Evolutionary conservation across 53 echinoderm and acorn worm species (phyloP), one percentile per base, ranked within the genome.

Genomic region (Stichopus horrens): DNA sequence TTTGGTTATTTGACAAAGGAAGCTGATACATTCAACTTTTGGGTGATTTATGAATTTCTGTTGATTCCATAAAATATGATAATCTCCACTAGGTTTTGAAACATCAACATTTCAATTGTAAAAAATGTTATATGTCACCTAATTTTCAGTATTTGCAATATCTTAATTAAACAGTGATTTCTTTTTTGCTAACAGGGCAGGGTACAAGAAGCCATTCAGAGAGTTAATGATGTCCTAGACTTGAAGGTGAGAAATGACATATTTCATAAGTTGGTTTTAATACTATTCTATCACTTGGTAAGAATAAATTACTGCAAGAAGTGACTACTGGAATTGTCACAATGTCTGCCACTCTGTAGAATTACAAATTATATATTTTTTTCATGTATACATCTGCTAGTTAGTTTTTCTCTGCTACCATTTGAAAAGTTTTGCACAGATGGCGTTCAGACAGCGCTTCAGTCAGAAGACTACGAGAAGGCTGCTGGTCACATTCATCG

Each of bases 401-500:
- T 10, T 16, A 7, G 16, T 63, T 16, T 11, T 51, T 75, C 9
- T 75, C 9, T 51, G 9, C 75, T 19, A 23, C 75, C 21, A 9
- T 75, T 75, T 19, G 20, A 14, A 8, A 86, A 98, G 99, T 98
- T 98, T 88, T 98, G 99, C 83, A 98, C 99, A 10, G 99, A 98
- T 88, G 99, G 99, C 16, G 99, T 98, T 60, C 93, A 98, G 88
- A 98, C 94, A 7, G 96, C 96, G 14, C 91, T 98, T 0, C 99
- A 96, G 83, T 92, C 92, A 3, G 95, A 96, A 74, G 96, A 98
- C 54, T 98, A 96, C 88, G 99, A 98, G 88, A 96, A 98, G 76
- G 99, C 99, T 74, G 99, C 99, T 10, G 99, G 96, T 57, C 99
- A 98, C 74, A 95, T 98, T 23, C 99, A 98, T 83, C 89, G 99